phyloP scores from a whole-genome alignment of 2,888 invertebrate genomes.

The Drosophila mercatorum region DNA sequence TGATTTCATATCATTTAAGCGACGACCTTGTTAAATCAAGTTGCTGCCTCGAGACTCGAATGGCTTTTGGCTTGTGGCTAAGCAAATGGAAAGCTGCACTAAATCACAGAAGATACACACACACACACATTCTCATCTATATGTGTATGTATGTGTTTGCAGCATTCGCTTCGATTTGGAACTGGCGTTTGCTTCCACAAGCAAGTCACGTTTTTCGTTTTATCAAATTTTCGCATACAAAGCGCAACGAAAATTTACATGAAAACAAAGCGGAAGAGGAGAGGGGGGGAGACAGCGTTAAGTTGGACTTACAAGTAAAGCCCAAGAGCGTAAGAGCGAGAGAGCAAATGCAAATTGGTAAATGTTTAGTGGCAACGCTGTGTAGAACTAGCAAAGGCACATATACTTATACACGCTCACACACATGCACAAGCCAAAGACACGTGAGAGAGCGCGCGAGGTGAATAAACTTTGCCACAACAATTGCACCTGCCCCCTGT shows the following conservation, averaged over 20 bases:
- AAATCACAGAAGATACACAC: conserved; percentile 53
- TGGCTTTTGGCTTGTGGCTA: conserved; percentile 18
- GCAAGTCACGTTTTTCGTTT: conserved; percentile 80
- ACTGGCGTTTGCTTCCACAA: conserved; percentile 47
- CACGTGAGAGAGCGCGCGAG: conserved; percentile 74
- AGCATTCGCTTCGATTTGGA: conserved; percentile 23
- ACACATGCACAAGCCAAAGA: conserved; percentile 32
- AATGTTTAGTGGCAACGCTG: conserved; percentile 52
- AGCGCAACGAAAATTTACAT: conserved; percentile 68
- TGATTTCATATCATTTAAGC: conserved; percentile 67
- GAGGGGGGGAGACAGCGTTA: background rate
- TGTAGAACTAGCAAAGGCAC: conserved; percentile 53
- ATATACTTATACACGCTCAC: background rate
- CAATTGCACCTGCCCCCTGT: conserved; percentile 45
- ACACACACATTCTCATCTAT: conserved; percentile 15
- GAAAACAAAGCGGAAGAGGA: conserved; percentile 45
- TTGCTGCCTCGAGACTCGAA: conserved; percentile 48
- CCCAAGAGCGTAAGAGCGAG: conserved; percentile 3
- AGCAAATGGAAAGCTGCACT: conserved; percentile 64
- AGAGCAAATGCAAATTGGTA: conserved; percentile 53
- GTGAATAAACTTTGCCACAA: conserved; percentile 72
- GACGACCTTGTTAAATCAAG: conserved; percentile 69
- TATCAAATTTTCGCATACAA: conserved; percentile 77
- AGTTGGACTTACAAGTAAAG: conserved; percentile 1
- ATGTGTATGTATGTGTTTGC: conserved; percentile 6